phyloP scores from a whole-genome alignment of 1,140 invertebrate species.

The Philopotamus ludificatus region DNA sequence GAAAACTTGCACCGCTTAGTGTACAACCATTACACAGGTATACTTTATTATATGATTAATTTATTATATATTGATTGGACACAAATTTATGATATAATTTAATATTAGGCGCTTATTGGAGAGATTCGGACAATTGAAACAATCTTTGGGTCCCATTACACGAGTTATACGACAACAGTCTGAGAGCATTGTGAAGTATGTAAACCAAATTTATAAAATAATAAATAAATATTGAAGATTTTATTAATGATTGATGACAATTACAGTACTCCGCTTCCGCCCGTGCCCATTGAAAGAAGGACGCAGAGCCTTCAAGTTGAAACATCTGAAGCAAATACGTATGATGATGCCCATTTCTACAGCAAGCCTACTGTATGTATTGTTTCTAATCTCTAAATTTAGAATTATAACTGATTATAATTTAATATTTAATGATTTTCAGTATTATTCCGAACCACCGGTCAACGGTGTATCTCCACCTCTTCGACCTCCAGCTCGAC shows the following conservation, averaged over 20 bases:
- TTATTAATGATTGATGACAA: slow-evolving; percentile 22
- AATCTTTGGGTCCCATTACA: slow-evolving; percentile 64
- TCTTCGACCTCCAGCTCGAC: background rate
- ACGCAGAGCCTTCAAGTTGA: slow-evolving; percentile 51
- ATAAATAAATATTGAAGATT: background rate
- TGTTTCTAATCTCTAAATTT: too few species aligned
- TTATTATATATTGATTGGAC: background rate
- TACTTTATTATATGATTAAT: slow-evolving; percentile 9
- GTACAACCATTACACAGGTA: slow-evolving; percentile 83
- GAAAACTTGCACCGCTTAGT: slow-evolving; percentile 74
- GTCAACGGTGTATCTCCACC: background rate
- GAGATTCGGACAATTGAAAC: slow-evolving; percentile 75
- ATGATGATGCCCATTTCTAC: slow-evolving; percentile 53
- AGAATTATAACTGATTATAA: background rate
- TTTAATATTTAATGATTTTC: background rate
- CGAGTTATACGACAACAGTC: slow-evolving; percentile 64
- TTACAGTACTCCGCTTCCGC: slow-evolving; percentile 48
- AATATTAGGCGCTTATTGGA: slow-evolving; percentile 69
- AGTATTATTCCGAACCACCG: background rate
- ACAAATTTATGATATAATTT: background rate
- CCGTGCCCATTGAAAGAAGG: slow-evolving; percentile 51
- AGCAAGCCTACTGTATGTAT: slow-evolving; percentile 54
- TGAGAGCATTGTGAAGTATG: slow-evolving; percentile 74
- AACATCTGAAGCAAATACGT: slow-evolving; percentile 48
- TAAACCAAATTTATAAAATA: slow-evolving; percentile 18